Percentiles rank a stretch among this genome's conserved stretches.
Conservation (phyloP, 2,113 vertebrate genomes). For the Alectura lathami region DNA sequence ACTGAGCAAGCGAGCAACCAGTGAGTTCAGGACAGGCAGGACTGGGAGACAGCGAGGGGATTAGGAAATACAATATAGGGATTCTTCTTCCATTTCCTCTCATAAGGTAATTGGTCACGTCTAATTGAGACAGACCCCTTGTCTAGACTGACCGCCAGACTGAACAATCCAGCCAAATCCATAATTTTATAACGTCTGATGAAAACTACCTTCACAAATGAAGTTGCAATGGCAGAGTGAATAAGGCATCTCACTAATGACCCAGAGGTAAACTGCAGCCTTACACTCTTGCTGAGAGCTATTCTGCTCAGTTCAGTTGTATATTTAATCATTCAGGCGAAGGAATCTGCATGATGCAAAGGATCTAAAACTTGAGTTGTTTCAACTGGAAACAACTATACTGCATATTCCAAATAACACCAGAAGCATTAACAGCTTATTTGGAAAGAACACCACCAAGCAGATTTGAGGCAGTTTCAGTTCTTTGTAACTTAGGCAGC, state of each 20-base stretch:
- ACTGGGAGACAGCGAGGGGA: not conserved
- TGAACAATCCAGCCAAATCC: conserved; percentile 40
- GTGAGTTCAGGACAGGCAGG: conserved; percentile 11
- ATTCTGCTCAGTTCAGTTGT: conserved; percentile 2
- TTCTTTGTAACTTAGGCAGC: not conserved
- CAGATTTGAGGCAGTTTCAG: not conserved
- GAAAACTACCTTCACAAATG: conserved; percentile 32
- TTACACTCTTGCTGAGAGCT: not conserved
- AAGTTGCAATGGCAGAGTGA: conserved; percentile 26
- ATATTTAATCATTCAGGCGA: conserved; percentile 45
- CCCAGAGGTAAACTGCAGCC: conserved; percentile 11
- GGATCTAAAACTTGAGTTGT: not conserved
- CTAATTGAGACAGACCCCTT: conserved; percentile 18
- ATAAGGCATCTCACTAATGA: conserved; percentile 30
- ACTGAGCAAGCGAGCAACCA: conserved; percentile 29
- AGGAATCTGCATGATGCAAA: not conserved
- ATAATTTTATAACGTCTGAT: conserved; percentile 53
- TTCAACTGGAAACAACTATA: not conserved
- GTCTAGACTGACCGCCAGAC: not conserved
- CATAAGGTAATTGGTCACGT: conserved; percentile 30
- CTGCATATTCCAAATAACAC: not conserved
- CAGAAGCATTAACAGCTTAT: not conserved
- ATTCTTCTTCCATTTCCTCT: conserved; percentile 52
- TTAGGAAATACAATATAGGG: conserved; percentile 39
- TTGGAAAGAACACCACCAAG: not conserved